A percentile compares a stretch with the other conserved stretches of the same genome.
phyloP scores from a whole-genome alignment of 1,140 invertebrate species.

The Drosophila parabipectinata region DNA sequence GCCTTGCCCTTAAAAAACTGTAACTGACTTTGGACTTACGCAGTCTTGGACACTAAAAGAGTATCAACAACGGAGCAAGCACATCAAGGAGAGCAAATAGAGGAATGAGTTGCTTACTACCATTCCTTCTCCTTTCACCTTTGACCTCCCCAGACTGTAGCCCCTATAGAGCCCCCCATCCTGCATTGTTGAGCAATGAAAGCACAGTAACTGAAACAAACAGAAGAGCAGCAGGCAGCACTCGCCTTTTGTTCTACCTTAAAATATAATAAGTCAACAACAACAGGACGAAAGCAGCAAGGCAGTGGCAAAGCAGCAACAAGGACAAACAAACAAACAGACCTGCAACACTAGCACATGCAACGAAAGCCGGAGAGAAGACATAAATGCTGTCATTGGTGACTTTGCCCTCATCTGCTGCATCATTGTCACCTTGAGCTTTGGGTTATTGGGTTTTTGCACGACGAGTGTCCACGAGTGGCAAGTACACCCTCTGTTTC shows the following conservation, averaged over 20 bases:
- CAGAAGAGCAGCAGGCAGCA: slow-evolving; percentile 33
- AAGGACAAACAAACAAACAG: slow-evolving; percentile 59
- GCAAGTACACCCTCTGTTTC: neutral
- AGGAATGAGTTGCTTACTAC: slow-evolving; percentile 51
- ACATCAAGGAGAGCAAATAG: slow-evolving; percentile 31
- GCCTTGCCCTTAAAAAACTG: slow-evolving; percentile 4
- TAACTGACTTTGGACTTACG: slow-evolving; percentile 31
- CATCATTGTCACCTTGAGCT: slow-evolving; percentile 80
- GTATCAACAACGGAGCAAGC: neutral
- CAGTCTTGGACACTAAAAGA: slow-evolving; percentile 35
- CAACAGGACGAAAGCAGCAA: slow-evolving; percentile 27
- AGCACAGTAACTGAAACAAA: slow-evolving; percentile 46
- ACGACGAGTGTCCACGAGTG: slow-evolving; percentile 19
- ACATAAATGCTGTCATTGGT: slow-evolving; percentile 36
- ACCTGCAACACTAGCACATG: slow-evolving; percentile 33
- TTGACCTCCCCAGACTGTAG: slow-evolving; percentile 1
- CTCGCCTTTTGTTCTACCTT: slow-evolving; percentile 59
- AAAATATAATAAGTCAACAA: slow-evolving; percentile 76
- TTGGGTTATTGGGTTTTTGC: slow-evolving; percentile 77
- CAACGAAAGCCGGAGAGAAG: slow-evolving; percentile 6
- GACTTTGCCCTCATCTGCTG: slow-evolving; percentile 55
- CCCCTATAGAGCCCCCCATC: neutral
- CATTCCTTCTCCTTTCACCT: slow-evolving; percentile 3
- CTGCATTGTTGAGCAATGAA: slow-evolving; percentile 65
- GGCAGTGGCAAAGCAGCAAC: slow-evolving; percentile 7